Percentiles rank a stretch among this genome's conserved stretches.
Conservation (phyloP, 2,888 invertebrate genomes). For the Tiphia femorata region DNA sequence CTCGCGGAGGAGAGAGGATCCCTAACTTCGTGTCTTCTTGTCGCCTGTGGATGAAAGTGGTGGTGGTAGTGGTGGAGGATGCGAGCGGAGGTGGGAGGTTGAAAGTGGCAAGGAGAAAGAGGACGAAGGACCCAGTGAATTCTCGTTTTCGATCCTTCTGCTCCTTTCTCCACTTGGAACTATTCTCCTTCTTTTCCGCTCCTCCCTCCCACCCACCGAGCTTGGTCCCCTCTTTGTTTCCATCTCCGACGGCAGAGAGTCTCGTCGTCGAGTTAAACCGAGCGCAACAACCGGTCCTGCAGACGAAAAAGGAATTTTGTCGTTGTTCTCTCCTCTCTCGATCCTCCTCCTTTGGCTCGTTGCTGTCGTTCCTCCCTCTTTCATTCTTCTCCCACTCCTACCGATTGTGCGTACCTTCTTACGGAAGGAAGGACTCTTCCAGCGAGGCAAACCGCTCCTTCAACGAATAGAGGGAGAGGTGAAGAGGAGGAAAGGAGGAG, state of each 20-base stretch:
- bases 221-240: slow-evolving; percentile 13
- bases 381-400: slow-evolving; percentile 7
- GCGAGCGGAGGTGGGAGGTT: too few species aligned
- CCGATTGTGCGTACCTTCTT: slow-evolving; percentile 40
- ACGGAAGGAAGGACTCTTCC: slow-evolving; percentile 34
- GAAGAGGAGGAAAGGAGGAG: background rate
- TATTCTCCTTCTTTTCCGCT: background rate
- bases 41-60: background rate
- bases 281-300: slow-evolving; percentile 49
- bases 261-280: slow-evolving; percentile 45
- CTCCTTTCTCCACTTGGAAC: background rate
- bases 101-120: background rate
- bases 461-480: background rate
- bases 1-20: slow-evolving; percentile 16
- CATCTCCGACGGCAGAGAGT: slow-evolving; percentile 29
- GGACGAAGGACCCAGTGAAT: background rate
- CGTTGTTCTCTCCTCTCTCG: slow-evolving; percentile 20
- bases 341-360: slow-evolving; percentile 2
- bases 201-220: slow-evolving; percentile 8
- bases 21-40: slow-evolving; percentile 29
- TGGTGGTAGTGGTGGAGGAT: too few species aligned
- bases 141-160: slow-evolving; percentile 7
- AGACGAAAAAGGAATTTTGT: slow-evolving; percentile 47
- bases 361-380: slow-evolving; percentile 4
- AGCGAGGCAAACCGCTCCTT: slow-evolving; percentile 11